Evolutionary conservation across 2,797 vertebrate species (phyloP), one percentile per base, ranked within the genome.

Genomic region (Pantherophis vulpinus): DNA sequence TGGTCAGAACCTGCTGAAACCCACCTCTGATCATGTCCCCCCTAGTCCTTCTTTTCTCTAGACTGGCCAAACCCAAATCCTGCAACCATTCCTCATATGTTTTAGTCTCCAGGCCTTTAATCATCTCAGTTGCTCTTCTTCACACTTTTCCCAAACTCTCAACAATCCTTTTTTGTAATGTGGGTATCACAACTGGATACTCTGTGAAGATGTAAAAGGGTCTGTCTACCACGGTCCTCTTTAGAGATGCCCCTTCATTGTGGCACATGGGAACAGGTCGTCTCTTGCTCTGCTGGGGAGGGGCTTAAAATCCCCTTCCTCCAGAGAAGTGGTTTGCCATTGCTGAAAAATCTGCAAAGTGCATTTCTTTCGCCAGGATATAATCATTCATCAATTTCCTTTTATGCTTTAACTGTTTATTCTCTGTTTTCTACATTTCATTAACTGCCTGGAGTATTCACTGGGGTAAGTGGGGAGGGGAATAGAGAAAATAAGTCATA

Each of bases 391-490:
- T 47, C 74, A 10, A 83, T 47, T 83, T 47, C 74, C 20, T 42
- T 83, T 83, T 4, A 23, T 83, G 74, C 37, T 83, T 47, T 83
- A 47, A 83, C 74, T 42, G 74, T 83, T 83, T 83, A 5, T 83
- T 23, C 20, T 83, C 74, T 42, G 20, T 25, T 83, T 42, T 42
- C 20, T 83, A 47, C 37, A 83, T 83, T 83, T 83, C 74, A 83
- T 83, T 47, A 83, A 37, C 37, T 83, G 37, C 74, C 74, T 11
- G 1, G 37, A 11, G 9, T 79, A 79, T 79, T 47, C 74, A 42
- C 20, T 1, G 18, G 74, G 37, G 74, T 42, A 42, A 11, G 0
- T 11, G 8, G 74, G 4, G 3, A 4, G 3, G 20, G 0, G 0
- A 32, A 18, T 1, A 83, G 42, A 47, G 74, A 37, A 83, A 83